phyloP scores from a whole-genome alignment of 1,140 invertebrate species.

The Phenacoccus solenopsis region DNA sequence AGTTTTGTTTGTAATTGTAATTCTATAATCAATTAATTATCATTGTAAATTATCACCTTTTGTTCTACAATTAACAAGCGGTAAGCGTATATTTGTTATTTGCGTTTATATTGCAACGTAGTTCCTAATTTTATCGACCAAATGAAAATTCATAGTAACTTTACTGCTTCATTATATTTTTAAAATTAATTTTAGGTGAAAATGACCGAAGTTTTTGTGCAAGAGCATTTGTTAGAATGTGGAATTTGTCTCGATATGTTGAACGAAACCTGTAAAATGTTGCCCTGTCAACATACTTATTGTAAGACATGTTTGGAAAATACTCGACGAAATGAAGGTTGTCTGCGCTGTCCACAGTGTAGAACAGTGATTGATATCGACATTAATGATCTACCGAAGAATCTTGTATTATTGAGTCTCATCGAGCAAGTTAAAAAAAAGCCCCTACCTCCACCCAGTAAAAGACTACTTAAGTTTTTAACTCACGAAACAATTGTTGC shows the following conservation, averaged over 20 bases:
- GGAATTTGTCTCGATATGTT: neutral
- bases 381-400: neutral
- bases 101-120: too few species aligned
- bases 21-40: too few species aligned
- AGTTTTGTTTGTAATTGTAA: too few species aligned
- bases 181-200: too few species aligned
- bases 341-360: neutral
- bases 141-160: too few species aligned
- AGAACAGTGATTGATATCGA: neutral
- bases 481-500: too few species aligned
- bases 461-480: neutral
- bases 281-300: neutral
- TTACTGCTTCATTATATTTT: too few species aligned
- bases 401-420: neutral
- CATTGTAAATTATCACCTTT: too few species aligned
- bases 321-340: neutral
- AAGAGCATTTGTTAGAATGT: neutral
- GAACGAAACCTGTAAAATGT: slow-evolving; percentile 3
- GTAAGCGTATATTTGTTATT: too few species aligned
- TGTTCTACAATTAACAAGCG: too few species aligned
- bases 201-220: neutral
- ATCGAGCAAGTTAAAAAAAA: neutral
- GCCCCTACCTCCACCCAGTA: neutral
- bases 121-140: too few species aligned
- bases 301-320: neutral